Base-by-base conservation (phyloP, 2,888 invertebrate species). In the Pachliopta kotzebuea region DNA sequence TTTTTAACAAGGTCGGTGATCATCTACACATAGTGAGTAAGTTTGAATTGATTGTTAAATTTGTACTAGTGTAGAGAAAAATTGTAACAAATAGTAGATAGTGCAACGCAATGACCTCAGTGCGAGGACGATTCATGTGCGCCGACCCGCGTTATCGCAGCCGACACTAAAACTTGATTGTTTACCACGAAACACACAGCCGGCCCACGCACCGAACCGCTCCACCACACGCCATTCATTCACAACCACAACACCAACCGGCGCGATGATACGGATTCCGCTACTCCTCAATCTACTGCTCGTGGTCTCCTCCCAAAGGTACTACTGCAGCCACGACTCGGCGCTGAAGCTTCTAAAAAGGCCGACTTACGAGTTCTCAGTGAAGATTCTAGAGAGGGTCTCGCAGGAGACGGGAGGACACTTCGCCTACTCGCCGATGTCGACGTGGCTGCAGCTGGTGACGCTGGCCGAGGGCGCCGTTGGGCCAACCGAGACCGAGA, bases 341-440 rank as follows among this genome's bases (percentile, higher is more conserved):
- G 76, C 80, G 0, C 63, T 81, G 1, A 67, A 72, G 0, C 72
- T 78, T 0, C 69, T 81, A 20, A 84, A 80, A 66, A 67, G 73
- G 42, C 81, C 85, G 0, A 78, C 78, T 0, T 86, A 85, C 66
- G 77, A 83, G 2, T 89, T 88, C 60, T 84, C 89, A 8, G 68
- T 80, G 9, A 71, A 70, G 31, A 72, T 88, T 49, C 66, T 88
- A n/a, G 81, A 84, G 42, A 76, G 83, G 62, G 83, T 86, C 0
- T 68, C 79, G 0, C 72, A 79, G 45, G 77, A 81, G 11, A 81
- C 76, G 0, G 72, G 76, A 4, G 76, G 74, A 0, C 87, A 89
- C 69, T 89, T 87, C 60, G 83, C 85, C 0, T 87, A 77, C 63
- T 86, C 89, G 0, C 89, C 89, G 0, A 62, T 88, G 2, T 78